Percentiles rank a stretch among this genome's conserved stretches.
These are phyloP conservation scores for Enteromius afrohamiltoni DNA, from an alignment of 2,797 vertebrate species.

Conservation along the genomic window DNA sequence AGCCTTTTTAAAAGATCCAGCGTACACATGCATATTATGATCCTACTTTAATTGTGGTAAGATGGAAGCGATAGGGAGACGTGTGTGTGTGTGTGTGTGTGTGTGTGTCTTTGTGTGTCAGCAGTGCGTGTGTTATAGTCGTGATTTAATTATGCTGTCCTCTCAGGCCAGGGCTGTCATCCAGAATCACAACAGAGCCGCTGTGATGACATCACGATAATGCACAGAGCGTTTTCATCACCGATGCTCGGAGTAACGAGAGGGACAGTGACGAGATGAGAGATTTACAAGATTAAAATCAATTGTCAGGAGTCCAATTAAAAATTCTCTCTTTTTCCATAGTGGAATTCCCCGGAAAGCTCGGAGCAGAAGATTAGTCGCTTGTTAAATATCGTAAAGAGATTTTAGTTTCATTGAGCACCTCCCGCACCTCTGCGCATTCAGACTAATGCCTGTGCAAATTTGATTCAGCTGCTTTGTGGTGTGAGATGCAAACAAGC, in stretches of 20 bases:
- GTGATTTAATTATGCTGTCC: slow-evolving; percentile 56
- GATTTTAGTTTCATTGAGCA: slow-evolving; percentile 15
- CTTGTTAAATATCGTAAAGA: slow-evolving; percentile 42
- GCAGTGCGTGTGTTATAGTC: slow-evolving; percentile 28
- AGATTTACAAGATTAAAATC: slow-evolving; percentile 52
- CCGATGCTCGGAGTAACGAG: slow-evolving; percentile 27
- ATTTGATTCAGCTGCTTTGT: slow-evolving; percentile 8
- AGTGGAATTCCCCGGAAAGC: slow-evolving; percentile 29
- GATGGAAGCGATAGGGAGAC: not conserved
- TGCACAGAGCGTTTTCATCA: slow-evolving; percentile 33
- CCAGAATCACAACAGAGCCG: slow-evolving; percentile 40
- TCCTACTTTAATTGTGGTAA: slow-evolving; percentile 5
- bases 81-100: not conserved
- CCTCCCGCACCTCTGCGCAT: not conserved
- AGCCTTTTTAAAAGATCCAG: slow-evolving; percentile 31
- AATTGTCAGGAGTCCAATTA: slow-evolving; percentile 43
- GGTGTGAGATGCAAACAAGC: slow-evolving; percentile 30
- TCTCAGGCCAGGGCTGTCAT: slow-evolving; percentile 51
- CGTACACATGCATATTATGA: not conserved
- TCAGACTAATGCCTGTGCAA: slow-evolving; percentile 11
- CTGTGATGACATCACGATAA: slow-evolving; percentile 55
- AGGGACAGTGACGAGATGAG: slow-evolving; percentile 4
- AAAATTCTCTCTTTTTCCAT: slow-evolving; percentile 3
- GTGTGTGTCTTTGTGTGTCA: slow-evolving; percentile 10
- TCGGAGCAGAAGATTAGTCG: slow-evolving; percentile 34